These are phyloP conservation scores for Plecturocebus donacophilus DNA, from an alignment of 2,113 vertebrate genomes.

Conservation along the genomic window DNA sequence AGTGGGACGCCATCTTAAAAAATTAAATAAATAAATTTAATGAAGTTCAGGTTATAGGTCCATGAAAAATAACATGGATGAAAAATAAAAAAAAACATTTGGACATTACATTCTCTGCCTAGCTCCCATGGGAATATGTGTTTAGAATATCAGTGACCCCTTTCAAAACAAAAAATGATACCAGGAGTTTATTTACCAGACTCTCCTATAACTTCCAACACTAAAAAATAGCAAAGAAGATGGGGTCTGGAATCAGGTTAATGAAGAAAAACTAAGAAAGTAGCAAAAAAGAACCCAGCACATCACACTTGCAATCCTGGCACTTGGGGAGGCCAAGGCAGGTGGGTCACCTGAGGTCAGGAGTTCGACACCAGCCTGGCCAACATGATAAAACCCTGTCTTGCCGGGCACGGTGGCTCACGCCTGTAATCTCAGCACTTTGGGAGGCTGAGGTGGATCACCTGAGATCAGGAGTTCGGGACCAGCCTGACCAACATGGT, in stretches of 20 bases:
- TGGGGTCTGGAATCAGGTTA: neutral
- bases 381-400: neutral
- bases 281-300: neutral
- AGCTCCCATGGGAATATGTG: neutral
- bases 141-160: neutral
- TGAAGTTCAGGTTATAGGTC: neutral
- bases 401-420: rapidly evolving
- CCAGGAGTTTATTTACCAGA: neutral
- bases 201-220: conserved; percentile 10
- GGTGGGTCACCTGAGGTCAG: no score
- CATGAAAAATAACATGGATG: neutral
- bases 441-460: neutral
- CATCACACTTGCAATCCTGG: neutral
- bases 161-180: conserved; percentile 48
- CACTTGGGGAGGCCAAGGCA: neutral
- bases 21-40: neutral
- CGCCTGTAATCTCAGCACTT: neutral
- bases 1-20: neutral
- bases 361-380: neutral
- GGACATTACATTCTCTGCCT: neutral
- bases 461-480: no score
- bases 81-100: neutral
- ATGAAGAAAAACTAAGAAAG: neutral
- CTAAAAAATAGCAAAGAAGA: neutral
- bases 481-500: no score